Evolutionary conservation across 1,140 invertebrate genomes (phyloP), one percentile per base, ranked within the genome.

Genomic region (Eulimnadia texana): DNA sequence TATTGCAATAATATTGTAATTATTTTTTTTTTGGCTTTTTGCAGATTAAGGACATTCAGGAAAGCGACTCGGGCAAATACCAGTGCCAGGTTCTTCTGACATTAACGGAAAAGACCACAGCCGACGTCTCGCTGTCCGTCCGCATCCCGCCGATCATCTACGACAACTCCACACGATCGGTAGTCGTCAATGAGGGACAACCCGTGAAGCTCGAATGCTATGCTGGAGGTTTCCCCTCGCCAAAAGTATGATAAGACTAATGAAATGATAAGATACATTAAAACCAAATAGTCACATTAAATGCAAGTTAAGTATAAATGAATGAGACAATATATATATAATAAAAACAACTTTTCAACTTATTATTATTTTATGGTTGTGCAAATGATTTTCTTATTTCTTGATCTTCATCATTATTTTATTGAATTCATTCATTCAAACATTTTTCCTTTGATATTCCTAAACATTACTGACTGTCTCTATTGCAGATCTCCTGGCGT

Each of bases 11-110:
- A 24, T 53, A 13, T 24, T 60, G 10, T 3, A 50, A 19, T 27
- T 11, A 11, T 47, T 0, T 11, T 47, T 47, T n/a, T 11, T 1
- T 11, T 11, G 11, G 42, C n/a, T 47, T 11, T 47, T 70, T 74
- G 58, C 71, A 89, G 82, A 86, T 94, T 19, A 92, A 90, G 73
- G 90, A 94, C 69, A 89, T 94, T 56, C 90, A 94, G 78, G 91
- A 95, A 73, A 92, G 88, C 0, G 91, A 95, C 72, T 88, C 88
- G 0, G 91, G 89, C 23, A 81, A 78, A 66, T 94, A 94, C 71
- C 82, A 85, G 58, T 95, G 92, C 67, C 85, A 92, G 73, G 84
- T 94, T 23, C 71, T 91, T 3, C 84, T 91, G 58, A 83, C 85
- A 0, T 70, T 86, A 0, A 85, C 76, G 49, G 92, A 83, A 70